phyloP scores from a whole-genome alignment of 2,888 invertebrate species.

The Macrophya alboannulata region DNA sequence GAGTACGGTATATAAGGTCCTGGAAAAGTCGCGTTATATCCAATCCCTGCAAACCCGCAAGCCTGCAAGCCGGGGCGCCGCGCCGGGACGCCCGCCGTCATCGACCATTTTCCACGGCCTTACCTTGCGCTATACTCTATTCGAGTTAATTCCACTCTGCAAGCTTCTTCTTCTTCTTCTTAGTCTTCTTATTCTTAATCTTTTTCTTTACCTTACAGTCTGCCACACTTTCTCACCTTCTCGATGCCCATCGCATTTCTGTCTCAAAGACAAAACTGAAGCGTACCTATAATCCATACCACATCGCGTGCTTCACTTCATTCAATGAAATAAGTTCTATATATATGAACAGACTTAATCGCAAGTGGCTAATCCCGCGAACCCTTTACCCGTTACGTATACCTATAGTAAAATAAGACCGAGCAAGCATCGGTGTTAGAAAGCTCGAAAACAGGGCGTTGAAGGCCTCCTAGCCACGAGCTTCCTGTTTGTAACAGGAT shows the following conservation, averaged over 20 bases:
- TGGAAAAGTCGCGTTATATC: conserved; percentile 23
- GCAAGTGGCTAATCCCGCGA: neutral
- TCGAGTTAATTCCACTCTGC: neutral
- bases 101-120: conserved; percentile 34
- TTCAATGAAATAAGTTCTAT: neutral
- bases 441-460: neutral
- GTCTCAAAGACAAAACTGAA: neutral
- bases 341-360: neutral
- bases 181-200: neutral
- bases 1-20: neutral
- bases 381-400: neutral
- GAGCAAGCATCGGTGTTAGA: neutral
- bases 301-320: neutral
- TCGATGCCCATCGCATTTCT: neutral
- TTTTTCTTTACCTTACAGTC: neutral
- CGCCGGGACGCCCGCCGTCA: conserved; percentile 14
- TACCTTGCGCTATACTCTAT: neutral
- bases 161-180: neutral
- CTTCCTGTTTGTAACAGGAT: conserved; percentile 49
- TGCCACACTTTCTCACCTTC: neutral
- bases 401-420: too few relatives aligned
- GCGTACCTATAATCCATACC: too few relatives aligned
- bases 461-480: neutral
- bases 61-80: neutral
- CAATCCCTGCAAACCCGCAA: conserved; percentile 3